Conservation (phyloP, 2,888 invertebrate genomes). For the Gari tellinella region DNA sequence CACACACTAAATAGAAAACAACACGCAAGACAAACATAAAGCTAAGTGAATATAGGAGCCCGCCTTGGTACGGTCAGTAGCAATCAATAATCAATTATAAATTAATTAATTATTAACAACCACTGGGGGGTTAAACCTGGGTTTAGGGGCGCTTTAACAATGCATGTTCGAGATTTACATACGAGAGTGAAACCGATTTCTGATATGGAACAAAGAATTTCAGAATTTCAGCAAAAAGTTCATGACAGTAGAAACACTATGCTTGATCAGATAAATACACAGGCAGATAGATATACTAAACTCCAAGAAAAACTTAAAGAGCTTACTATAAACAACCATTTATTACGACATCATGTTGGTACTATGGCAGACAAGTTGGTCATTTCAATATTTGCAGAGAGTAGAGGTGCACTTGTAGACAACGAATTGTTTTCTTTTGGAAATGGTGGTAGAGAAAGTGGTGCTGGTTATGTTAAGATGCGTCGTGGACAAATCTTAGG, state of each 20-base stretch:
- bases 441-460: conserved; percentile 34
- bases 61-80: no score
- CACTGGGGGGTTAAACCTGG: no score
- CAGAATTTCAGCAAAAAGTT: conserved; percentile 17
- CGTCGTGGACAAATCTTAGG: conserved; percentile 34
- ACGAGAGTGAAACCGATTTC: conserved; percentile 18
- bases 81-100: no score
- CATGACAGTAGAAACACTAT: conserved; percentile 20
- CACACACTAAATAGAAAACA: no score
- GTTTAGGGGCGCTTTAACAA: neutral
- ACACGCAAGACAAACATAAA: no score
- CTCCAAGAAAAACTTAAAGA: conserved; percentile 11
- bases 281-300: conserved; percentile 17
- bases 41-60: no score
- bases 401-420: conserved; percentile 25
- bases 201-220: conserved; percentile 16
- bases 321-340: conserved; percentile 13
- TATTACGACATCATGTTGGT: conserved; percentile 18
- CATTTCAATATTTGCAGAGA: conserved; percentile 37
- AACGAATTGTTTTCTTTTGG: conserved; percentile 35
- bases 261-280: conserved; percentile 21
- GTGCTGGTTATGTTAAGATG: conserved; percentile 39
- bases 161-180: conserved; percentile 30
- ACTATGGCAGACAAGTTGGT: conserved; percentile 20
- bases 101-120: no score